Percentiles rank a stretch among this genome's conserved stretches.
phyloP scores from a whole-genome alignment of 2,113 vertebrate genomes.

The Taxidea taxus region DNA sequence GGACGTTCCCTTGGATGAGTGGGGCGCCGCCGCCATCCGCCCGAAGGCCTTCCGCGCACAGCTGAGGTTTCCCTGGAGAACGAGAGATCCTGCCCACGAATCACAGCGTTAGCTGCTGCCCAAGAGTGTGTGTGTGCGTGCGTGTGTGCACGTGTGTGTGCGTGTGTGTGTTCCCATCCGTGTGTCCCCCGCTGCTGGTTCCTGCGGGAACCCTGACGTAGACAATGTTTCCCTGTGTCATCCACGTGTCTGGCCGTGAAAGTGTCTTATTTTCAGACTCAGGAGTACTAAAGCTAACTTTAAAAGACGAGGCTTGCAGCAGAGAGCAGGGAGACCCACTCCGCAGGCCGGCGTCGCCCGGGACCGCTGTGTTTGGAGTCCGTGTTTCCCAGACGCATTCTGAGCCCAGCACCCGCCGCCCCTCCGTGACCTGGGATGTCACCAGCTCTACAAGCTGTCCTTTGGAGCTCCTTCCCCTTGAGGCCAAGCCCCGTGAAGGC shows the following conservation, averaged over 20 bases:
- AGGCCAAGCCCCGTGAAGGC: not conserved
- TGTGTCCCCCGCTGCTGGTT: not conserved
- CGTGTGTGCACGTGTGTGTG: no score
- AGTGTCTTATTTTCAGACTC: not conserved
- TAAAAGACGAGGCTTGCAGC: not conserved
- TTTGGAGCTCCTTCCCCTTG: not conserved
- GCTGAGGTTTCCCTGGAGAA: not conserved
- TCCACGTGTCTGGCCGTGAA: not conserved
- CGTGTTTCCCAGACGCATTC: not conserved
- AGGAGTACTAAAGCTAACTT: not conserved
- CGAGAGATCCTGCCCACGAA: not conserved
- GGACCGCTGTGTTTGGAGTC: not conserved
- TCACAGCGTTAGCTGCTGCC: not conserved
- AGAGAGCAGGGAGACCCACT: no score
- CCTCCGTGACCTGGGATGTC: not conserved
- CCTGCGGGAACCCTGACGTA: not conserved
- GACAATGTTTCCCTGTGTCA: not conserved
- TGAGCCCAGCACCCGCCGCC: not conserved
- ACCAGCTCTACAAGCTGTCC: not conserved
- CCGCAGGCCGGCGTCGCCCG: fast-evolving
- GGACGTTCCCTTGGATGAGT: not conserved
- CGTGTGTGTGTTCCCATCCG: not conserved
- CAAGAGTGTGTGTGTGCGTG: not conserved
- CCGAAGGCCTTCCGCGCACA: not conserved
- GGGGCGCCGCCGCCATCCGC: no score